Evolutionary conservation across 2,113 vertebrate genomes (phyloP).

Genomic region (Centropus unirufus): DNA sequence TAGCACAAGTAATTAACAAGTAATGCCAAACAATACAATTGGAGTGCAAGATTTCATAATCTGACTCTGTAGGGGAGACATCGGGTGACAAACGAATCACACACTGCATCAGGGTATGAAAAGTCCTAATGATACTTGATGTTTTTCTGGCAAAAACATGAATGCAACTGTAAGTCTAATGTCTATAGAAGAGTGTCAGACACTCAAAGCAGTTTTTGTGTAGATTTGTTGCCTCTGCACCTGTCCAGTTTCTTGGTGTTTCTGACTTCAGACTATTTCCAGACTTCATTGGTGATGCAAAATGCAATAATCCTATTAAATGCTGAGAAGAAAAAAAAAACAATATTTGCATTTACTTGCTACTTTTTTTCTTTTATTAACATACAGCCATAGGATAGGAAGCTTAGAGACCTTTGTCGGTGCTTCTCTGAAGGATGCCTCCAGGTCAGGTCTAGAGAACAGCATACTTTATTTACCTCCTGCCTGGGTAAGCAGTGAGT

Average conservation of each 20-base stretch:
- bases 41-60: neutral
- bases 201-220: rapidly evolving
- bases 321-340: neutral
- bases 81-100: neutral
- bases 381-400: neutral
- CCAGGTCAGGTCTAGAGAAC: neutral
- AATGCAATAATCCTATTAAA: neutral
- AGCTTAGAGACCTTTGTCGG: neutral
- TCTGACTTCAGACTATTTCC: neutral
- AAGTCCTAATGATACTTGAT: neutral
- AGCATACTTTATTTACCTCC: rapidly evolving
- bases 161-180: neutral
- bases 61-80: neutral
- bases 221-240: neutral
- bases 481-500: neutral
- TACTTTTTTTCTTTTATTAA: neutral
- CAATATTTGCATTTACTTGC: neutral
- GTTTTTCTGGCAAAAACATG: neutral
- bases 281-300: neutral
- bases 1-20: neutral
- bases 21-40: neutral
- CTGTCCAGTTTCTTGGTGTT: neutral
- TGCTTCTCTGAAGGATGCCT: neutral
- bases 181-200: neutral
- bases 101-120: neutral